Base-by-base conservation (phyloP, 2,113 vertebrate genomes). In the Holacanthus passer region DNA sequence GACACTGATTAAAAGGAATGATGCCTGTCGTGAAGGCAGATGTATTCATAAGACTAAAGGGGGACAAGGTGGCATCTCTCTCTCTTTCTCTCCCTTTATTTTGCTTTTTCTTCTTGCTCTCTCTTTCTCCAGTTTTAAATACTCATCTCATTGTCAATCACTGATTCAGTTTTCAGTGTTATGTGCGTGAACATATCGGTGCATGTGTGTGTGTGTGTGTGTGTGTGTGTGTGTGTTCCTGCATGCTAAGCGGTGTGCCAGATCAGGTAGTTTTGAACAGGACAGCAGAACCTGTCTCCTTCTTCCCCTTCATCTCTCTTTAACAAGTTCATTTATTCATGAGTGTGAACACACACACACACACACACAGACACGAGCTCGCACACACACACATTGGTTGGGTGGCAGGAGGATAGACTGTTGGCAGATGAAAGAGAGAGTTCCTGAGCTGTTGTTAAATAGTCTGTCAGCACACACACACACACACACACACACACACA, bases 261-360 rank as follows among this genome's bases (percentile, higher is more conserved):
- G 60, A 89, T 88, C 88, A 90, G 88, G 88, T 91, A 88, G 84
- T 89, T 89, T 87, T 91, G 85, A 93, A 89, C 79, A 91, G 87
- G 89, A 91, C 91, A 91, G 83, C 89, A 88, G 88, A 89, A 89
- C 87, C 87, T 91, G 91, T 92, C 90, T 91, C 62, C 77, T 82
- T 73, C 79, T 56, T 87, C 72, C 69, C 83, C 88, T 93, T 93
- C 88, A 93, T 91, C 86, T 92, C 83, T 66, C 79, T 90, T 93
- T 91, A 91, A 93, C 92, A 92, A 92, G 87, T 92, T 91, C 85
- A 93, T 91, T 91, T 92, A 93, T 93, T 91, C 91, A 93, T 92
- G 86, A 90, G 66, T 31, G 58, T 37, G 47, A 69, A 78, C 77
- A 73, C 63, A 83, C 72, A 65, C 31, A 72, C 74, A 66, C 60